These are phyloP conservation scores for Sitobion miscanthi DNA, from an alignment of 1,140 invertebrate genomes.

Conservation along the genomic window DNA sequence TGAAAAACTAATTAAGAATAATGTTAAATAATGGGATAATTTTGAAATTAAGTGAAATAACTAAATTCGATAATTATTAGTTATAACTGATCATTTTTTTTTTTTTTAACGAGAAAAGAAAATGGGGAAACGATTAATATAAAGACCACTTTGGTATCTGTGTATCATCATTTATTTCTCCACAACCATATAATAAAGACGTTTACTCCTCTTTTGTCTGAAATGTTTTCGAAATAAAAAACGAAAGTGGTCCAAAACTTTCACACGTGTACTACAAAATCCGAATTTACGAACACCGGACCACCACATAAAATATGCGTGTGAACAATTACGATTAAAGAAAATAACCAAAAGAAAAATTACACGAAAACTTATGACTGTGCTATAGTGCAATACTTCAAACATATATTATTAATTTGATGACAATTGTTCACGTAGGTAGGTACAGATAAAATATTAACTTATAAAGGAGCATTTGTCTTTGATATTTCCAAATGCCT, in stretches of 20 bases:
- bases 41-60: neutral
- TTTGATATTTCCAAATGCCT: neutral
- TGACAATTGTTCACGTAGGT: neutral
- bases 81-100: neutral
- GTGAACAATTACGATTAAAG: neutral
- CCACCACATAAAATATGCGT: neutral
- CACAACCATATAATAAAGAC: neutral
- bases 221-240: neutral
- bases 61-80: neutral
- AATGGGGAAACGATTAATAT: neutral
- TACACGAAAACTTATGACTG: neutral
- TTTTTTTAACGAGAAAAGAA: neutral
- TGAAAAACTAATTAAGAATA: neutral
- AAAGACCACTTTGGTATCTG: neutral
- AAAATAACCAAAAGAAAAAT: neutral
- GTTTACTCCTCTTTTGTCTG: neutral
- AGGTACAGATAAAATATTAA: neutral
- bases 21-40: neutral
- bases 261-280: neutral
- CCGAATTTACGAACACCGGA: neutral
- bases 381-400: neutral
- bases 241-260: neutral
- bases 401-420: neutral
- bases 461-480: neutral
- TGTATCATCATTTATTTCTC: neutral